phyloP scores from a whole-genome alignment of 2,113 vertebrate species.

The Sylvietta virens region DNA sequence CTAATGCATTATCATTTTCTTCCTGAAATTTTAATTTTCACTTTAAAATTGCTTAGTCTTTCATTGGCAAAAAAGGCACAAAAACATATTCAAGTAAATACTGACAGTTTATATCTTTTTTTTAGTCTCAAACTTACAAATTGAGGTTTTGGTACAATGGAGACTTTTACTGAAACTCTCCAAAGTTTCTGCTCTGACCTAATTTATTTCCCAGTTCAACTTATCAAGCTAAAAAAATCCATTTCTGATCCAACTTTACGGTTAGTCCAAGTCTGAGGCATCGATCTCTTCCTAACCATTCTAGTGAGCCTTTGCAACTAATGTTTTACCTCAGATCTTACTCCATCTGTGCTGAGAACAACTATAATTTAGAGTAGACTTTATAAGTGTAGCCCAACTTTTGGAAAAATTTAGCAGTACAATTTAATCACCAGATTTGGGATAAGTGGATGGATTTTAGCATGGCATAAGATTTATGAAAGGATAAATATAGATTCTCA shows the following conservation, averaged over 20 bases:
- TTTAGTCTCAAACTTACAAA: not conserved
- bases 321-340: not conserved
- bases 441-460: not conserved
- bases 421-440: not conserved
- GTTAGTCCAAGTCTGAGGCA: not conserved
- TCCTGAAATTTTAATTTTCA: not conserved
- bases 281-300: not conserved
- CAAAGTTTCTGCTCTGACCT: not conserved
- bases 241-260: not conserved
- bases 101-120: not conserved
- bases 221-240: not conserved
- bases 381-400: not conserved
- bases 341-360: not conserved
- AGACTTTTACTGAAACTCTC: not conserved
- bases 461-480: not conserved
- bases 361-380: not conserved
- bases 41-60: not conserved
- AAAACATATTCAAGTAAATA: not conserved
- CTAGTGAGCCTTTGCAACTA: not conserved
- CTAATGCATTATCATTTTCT: not conserved
- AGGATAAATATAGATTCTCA: conserved; percentile 1
- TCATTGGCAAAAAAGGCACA: not conserved
- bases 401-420: not conserved
- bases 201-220: not conserved
- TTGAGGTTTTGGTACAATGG: accelerated